Evolutionary conservation across 1,140 invertebrate genomes (phyloP).

Genomic region (Drosophila quadrilineata): DNA sequence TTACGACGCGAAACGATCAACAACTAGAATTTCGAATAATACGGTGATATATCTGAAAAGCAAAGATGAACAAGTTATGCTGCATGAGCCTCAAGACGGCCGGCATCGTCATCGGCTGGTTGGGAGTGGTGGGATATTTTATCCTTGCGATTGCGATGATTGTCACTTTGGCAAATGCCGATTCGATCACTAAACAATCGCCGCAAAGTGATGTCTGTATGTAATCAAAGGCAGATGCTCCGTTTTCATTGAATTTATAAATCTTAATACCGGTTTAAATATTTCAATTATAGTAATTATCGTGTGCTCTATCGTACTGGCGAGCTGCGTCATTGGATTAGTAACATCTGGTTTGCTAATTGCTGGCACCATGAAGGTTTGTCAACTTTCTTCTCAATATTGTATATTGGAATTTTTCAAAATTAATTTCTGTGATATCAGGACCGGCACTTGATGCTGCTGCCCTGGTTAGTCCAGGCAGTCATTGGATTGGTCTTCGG

Average conservation of each 20-base stretch:
- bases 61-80: background rate
- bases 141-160: background rate
- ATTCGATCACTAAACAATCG: background rate
- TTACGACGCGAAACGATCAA: too few species aligned
- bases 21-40: too few species aligned
- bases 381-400: constrained; percentile 3
- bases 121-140: background rate
- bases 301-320: too few species aligned
- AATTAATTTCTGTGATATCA: background rate
- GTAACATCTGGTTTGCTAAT: too few species aligned
- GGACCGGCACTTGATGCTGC: constrained; percentile 3
- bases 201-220: background rate
- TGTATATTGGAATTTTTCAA: background rate
- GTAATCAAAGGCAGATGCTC: too few species aligned
- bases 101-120: background rate
- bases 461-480: constrained; percentile 7
- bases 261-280: too few species aligned
- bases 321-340: too few species aligned
- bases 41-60: too few species aligned
- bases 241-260: too few species aligned
- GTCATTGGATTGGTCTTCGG: too few species aligned
- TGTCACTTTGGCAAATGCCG: background rate
- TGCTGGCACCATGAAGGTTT: background rate
- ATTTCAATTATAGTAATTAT: too few species aligned
- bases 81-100: background rate